Base-by-base conservation (phyloP, 2,888 invertebrate genomes). In the Alloscopus bannaensis region DNA sequence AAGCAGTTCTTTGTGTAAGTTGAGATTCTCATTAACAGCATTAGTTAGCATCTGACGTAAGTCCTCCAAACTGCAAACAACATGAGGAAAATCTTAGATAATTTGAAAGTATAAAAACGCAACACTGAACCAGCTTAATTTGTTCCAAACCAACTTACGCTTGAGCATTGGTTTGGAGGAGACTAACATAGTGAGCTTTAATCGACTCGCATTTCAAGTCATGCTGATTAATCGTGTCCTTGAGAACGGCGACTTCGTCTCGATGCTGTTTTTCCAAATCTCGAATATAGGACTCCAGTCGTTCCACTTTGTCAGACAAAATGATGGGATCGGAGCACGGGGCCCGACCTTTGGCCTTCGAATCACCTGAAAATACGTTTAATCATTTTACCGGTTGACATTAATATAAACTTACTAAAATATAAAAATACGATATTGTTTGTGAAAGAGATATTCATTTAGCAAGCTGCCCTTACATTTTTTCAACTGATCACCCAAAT, bases 401-500 rank as follows among this genome's bases (percentile, higher is more conserved):
- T n/a, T 18, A 45, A 18, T 45, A 16, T 4, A 45, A 16, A 45
- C 3, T 45, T 4, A 45, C 45, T 11, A 45, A 45, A 18, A 16
- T 45, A 11, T 45, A 11, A 45, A n/a, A n/a, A n/a, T n/a, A n/a
- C n/a, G n/a, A n/a, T n/a, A n/a, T n/a, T n/a, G n/a, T n/a, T n/a
- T n/a, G n/a, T n/a, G n/a, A n/a, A n/a, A n/a, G n/a, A n/a, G n/a
- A n/a, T 16, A 16, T 45, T n/a, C 36, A 36, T 13, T 45, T 45
- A 11, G 4, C 18, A 45, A 16, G 45, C 45, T 8, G 36, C 8
- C 36, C 6, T 72, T 73, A 84, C 84, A 77, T 72, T 71, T 77
- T 20, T 73, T 62, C 3, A 84, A 65, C 50, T 80, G 42, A 3
- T 80, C 8, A 84, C 59, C 60, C 8, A 84, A 28, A 50, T 80